These are phyloP conservation scores for Oreohelix idahoensis DNA, from an alignment of 1,140 invertebrate species.

Conservation along the genomic window DNA sequence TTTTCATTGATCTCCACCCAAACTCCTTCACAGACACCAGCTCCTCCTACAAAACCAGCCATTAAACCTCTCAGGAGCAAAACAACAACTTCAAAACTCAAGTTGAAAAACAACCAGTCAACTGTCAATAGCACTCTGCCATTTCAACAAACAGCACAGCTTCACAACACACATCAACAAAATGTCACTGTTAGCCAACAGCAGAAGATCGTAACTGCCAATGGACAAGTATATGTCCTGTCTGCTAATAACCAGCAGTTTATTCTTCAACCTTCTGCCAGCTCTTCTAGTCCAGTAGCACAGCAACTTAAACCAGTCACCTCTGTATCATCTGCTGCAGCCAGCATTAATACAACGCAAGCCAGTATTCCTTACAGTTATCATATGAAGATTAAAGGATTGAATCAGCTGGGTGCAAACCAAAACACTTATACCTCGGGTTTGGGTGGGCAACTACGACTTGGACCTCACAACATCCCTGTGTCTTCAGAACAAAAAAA, in stretches of 20 bases:
- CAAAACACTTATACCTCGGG: background rate
- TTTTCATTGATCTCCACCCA: background rate
- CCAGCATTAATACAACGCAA: background rate
- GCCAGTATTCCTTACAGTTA: background rate
- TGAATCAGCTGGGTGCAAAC: background rate
- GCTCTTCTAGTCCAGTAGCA: background rate
- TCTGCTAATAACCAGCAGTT: conserved; percentile 24
- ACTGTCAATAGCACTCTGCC: background rate
- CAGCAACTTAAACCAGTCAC: background rate
- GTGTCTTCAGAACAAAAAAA: background rate
- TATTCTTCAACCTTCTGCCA: conserved; percentile 15
- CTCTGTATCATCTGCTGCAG: background rate
- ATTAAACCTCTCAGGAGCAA: background rate
- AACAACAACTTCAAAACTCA: conserved; percentile 13
- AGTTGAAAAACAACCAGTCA: background rate
- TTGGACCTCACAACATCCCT: background rate
- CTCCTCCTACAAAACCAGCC: background rate
- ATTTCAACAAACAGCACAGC: conserved; percentile 6
- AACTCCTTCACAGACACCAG: background rate
- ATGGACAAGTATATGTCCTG: conserved; percentile 28
- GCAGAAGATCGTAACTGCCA: conserved; percentile 15
- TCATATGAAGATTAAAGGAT: background rate
- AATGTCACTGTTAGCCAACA: conserved; percentile 15
- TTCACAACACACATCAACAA: conserved; percentile 5
- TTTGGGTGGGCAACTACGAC: background rate